These are phyloP conservation scores for Leiothrix lutea DNA, from an alignment of 2,113 vertebrate genomes.

Conservation along the genomic window DNA sequence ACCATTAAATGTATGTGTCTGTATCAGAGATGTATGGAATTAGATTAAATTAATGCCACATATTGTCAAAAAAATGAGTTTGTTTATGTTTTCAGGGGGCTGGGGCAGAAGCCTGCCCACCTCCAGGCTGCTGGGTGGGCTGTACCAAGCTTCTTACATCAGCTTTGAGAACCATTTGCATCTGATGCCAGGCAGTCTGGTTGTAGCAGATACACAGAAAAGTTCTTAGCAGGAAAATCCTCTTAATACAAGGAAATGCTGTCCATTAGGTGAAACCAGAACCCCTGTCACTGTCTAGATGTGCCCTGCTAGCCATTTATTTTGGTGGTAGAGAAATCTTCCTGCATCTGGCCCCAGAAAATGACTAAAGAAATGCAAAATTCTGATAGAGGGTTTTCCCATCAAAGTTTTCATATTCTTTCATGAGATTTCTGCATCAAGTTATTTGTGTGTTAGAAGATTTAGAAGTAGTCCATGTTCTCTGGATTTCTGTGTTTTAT, in stretches of 20 bases:
- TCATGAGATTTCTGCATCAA: background rate
- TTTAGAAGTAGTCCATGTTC: background rate
- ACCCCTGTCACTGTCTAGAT: background rate
- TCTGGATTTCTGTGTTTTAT: background rate
- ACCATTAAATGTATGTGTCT: background rate
- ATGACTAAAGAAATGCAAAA: background rate
- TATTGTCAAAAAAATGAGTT: background rate
- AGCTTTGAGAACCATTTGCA: background rate
- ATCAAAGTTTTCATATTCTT: background rate
- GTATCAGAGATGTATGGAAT: background rate
- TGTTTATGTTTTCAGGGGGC: background rate
- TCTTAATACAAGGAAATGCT: background rate
- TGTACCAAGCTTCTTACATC: background rate
- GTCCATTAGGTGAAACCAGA: background rate
- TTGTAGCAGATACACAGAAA: background rate
- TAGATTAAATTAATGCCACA: background rate
- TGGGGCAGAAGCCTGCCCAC: background rate
- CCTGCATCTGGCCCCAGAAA: background rate
- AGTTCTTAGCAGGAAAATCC: background rate
- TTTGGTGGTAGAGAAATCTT: background rate
- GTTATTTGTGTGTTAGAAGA: background rate
- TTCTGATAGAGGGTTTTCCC: background rate
- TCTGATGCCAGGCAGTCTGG: background rate
- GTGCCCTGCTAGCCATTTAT: background rate
- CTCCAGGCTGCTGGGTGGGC: background rate